These are phyloP conservation scores for Shargacucullia verbasci DNA, from an alignment of 2,888 invertebrate genomes.

Conservation along the genomic window DNA sequence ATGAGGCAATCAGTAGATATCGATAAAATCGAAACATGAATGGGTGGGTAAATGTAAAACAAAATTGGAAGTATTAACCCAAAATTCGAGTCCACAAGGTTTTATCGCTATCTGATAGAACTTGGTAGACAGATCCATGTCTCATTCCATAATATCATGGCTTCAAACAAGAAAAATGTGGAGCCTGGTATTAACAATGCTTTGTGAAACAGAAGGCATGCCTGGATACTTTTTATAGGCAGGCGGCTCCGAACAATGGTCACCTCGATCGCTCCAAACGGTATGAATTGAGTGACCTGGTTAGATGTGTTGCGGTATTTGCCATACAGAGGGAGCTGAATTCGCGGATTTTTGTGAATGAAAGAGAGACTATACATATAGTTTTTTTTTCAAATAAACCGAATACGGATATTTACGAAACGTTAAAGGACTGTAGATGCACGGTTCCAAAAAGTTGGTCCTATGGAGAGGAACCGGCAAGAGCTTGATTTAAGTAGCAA, in stretches of 20 bases:
- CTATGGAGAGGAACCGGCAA: too few relatives aligned
- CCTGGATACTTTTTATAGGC: conserved; percentile 25
- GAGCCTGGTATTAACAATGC: conserved; percentile 6
- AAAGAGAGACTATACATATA: too few relatives aligned
- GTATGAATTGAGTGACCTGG: conserved; percentile 11
- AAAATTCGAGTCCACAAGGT: too few relatives aligned
- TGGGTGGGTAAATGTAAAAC: neutral
- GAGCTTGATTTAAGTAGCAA: too few relatives aligned
- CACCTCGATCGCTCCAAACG: conserved; percentile 11
- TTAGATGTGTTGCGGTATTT: conserved; percentile 4
- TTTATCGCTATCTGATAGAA: neutral
- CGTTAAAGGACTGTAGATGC: too few relatives aligned
- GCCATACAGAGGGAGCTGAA: neutral
- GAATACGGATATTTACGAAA: too few relatives aligned
- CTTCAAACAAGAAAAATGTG: conserved; percentile 5
- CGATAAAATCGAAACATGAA: too few relatives aligned
- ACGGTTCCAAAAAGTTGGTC: too few relatives aligned
- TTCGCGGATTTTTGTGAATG: neutral
- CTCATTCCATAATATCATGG: neutral
- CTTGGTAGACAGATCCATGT: neutral
- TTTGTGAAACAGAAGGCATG: conserved; percentile 13
- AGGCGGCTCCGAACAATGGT: conserved; percentile 15
- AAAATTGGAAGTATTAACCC: neutral
- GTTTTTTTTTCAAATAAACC: too few relatives aligned
- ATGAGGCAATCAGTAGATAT: too few relatives aligned